Evolutionary conservation across 1,140 invertebrate genomes (phyloP), one percentile per base, ranked within the genome.

Genomic region (Drosophila teissieri): DNA sequence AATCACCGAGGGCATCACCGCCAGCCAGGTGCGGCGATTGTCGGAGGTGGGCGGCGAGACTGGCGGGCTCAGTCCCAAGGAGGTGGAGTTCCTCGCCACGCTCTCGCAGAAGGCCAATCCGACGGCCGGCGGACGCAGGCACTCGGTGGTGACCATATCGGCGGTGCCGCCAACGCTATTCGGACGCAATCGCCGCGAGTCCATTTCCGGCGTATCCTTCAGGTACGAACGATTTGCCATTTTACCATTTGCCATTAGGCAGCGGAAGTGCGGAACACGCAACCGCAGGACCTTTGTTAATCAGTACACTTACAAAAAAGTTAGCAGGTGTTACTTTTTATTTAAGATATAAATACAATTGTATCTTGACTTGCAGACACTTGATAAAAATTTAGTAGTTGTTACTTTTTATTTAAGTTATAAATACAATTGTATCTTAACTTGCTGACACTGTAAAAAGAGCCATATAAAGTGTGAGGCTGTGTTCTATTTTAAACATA

Each of bases 91-190:
- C 88, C 91, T 97, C 56, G 96, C 96, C 55, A 92, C 93, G 79
- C 88, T 93, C 62, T 92, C 86, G 65, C 85, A 92, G 63, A 92
- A 89, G 75, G 65, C 68, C 58, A 81, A 84, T 74, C 89, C 96
- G 1, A 93, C 95, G 53, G 93, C 95, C 0, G 96, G 96, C 1
- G 96, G 96, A 0, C 93, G 96, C 60, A 94, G 96, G 56, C 96
- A 97, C 91, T 97, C 96, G 19, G 96, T 97, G 45, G 96, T 97
- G 10, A 97, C 96, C 58, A 97, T 97, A 80, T 96, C 96, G 5
- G 94, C 94, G 79, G 95, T 96, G 40, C 96, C 96, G 11, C 93
- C 95, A 40, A 94, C 95, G 11, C 91, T 96, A 2, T 96, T 97
- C 68, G 96, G 96, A 1, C 94, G 95, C 49, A 95, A 95, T 80